Evolutionary conservation across 1,140 invertebrate species (phyloP).

Genomic region (Tachypleus tridentatus): DNA sequence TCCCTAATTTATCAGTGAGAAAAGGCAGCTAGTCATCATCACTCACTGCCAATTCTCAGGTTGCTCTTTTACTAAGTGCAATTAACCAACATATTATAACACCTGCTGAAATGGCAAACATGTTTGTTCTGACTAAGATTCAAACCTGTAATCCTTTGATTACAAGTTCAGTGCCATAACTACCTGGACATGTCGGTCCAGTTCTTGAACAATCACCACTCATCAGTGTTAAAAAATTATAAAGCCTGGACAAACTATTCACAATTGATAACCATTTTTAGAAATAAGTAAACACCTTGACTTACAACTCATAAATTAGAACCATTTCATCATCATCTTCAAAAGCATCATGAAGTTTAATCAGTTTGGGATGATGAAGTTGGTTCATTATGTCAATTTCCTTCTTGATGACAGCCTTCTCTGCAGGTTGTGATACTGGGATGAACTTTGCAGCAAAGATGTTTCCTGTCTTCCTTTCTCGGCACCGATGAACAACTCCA

Average conservation of each 20-base stretch:
- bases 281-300: background rate
- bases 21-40: background rate
- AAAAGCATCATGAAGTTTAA: slow-evolving; percentile 97
- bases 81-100: no score
- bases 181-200: no score
- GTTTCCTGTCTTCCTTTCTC: slow-evolving; percentile 92
- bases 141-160: no score
- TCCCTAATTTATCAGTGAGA: background rate
- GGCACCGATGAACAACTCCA: slow-evolving; percentile 93
- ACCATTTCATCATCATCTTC: slow-evolving; percentile 99
- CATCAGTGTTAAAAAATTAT: no score
- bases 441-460: slow-evolving; percentile 99
- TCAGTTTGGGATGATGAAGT: slow-evolving; percentile 90
- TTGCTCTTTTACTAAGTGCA: background rate
- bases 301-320: slow-evolving; percentile 85
- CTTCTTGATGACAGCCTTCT: slow-evolving; percentile 92
- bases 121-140: no score
- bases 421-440: slow-evolving; percentile 83
- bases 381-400: slow-evolving; percentile 99
- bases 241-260: no score
- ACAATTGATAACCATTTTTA: background rate
- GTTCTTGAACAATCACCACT: no score
- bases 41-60: background rate
- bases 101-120: no score
- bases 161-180: no score